Percentiles rank a stretch among this genome's conserved stretches.
phyloP scores from a whole-genome alignment of 2,797 vertebrate species.

The Perdix hodgsoniae region DNA sequence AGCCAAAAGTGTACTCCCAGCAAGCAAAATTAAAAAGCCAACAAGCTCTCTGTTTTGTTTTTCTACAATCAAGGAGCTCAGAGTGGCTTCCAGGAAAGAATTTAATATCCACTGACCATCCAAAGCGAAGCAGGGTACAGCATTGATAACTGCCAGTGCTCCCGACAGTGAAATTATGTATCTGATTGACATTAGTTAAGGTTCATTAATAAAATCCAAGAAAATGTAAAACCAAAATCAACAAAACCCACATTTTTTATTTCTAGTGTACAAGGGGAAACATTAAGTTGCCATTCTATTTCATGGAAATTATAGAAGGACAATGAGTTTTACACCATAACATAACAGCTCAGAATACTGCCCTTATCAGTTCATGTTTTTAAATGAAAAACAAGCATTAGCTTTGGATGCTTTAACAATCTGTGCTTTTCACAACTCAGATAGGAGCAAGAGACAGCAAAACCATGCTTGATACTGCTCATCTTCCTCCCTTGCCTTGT shows the following conservation, averaged over 20 bases:
- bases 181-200: slow-evolving; percentile 84
- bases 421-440: neutral
- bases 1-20: slow-evolving; percentile 88
- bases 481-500: slow-evolving; percentile 2
- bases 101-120: slow-evolving; percentile 99
- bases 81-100: slow-evolving; percentile 93
- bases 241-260: neutral
- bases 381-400: neutral
- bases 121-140: slow-evolving; percentile 96
- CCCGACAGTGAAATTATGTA: slow-evolving; percentile 96
- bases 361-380: neutral
- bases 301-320: neutral
- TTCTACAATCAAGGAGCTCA: slow-evolving; percentile 89
- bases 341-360: neutral
- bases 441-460: neutral
- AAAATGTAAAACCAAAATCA: neutral
- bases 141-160: slow-evolving; percentile 95
- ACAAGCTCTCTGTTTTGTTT: slow-evolving; percentile 91
- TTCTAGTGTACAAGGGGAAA: neutral
- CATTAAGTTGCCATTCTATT: neutral
- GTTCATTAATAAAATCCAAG: neutral
- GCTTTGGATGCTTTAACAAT: neutral
- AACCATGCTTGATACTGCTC: neutral
- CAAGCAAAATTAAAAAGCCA: slow-evolving; percentile 94
- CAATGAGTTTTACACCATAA: neutral